phyloP scores from a whole-genome alignment of 2,888 invertebrate genomes.

The Mythimna lalbum region DNA sequence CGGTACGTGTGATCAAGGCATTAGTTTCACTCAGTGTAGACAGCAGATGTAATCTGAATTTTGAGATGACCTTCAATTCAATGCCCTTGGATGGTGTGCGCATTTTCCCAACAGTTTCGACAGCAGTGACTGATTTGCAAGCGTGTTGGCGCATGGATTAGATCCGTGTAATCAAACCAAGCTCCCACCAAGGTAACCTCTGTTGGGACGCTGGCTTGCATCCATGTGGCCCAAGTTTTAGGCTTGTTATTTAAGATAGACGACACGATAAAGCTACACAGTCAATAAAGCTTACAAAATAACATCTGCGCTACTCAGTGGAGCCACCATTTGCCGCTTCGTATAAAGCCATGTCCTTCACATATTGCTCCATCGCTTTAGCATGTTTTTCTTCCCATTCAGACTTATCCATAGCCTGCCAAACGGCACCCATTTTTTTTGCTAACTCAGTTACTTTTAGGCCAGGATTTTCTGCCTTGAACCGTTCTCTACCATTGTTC shows the following conservation, averaged over 20 bases:
- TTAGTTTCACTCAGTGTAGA: no score
- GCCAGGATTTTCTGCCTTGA: conserved; percentile 97
- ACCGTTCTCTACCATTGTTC: conserved; percentile 95
- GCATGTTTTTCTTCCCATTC: conserved; percentile 98
- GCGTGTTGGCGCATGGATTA: no score
- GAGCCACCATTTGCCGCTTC: conserved; percentile 93
- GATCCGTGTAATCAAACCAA: no score
- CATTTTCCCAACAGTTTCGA: no score
- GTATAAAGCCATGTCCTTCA: conserved; percentile 96
- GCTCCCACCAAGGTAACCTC: no score
- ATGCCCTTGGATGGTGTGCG: no score
- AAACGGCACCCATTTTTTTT: conserved; percentile 98
- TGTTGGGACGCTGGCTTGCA: no score
- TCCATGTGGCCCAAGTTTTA: no score
- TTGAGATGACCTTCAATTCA: no score
- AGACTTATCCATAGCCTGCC: conserved; percentile 97
- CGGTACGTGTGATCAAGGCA: no score
- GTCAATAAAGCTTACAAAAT: neutral
- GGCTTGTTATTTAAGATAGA: neutral
- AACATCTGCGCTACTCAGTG: neutral
- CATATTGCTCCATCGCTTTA: conserved; percentile 97
- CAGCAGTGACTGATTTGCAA: no score
- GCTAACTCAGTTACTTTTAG: conserved; percentile 97
- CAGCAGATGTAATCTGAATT: no score
- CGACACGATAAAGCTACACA: neutral